A percentile compares a stretch with the other conserved stretches of the same genome.
These are phyloP conservation scores for Conistra vaccinii DNA, from an alignment of 2,888 invertebrate genomes.

Conservation along the genomic window DNA sequence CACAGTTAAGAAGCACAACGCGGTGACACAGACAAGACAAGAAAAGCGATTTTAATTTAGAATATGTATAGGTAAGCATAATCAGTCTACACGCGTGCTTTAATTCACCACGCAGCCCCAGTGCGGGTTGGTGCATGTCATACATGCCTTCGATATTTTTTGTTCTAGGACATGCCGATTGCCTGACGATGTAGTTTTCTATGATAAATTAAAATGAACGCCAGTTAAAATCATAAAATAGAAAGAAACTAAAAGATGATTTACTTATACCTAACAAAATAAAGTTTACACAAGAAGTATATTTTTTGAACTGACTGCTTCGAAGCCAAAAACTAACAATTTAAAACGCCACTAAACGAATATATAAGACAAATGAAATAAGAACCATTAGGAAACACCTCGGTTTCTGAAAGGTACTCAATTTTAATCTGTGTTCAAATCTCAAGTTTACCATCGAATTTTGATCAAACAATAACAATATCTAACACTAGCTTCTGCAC, in stretches of 20 bases:
- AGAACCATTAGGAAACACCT: conserved; percentile 25
- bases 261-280: neutral
- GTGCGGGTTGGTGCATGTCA: neutral
- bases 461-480: neutral
- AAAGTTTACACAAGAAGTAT: neutral
- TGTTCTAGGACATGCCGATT: neutral
- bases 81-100: neutral
- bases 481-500: neutral
- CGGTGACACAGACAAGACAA: too few species aligned
- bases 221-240: neutral
- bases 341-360: conserved; percentile 23
- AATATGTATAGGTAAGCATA: neutral
- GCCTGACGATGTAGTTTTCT: neutral
- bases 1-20: too few species aligned
- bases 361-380: conserved; percentile 13
- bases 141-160: neutral
- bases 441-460: neutral
- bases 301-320: conserved; percentile 7
- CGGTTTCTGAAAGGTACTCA: neutral
- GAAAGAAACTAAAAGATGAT: neutral
- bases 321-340: conserved; percentile 36
- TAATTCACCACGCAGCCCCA: neutral
- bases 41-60: too few species aligned
- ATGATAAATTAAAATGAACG: neutral
- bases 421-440: neutral